Base-by-base conservation (phyloP, 1,140 invertebrate genomes). In the Macrostomum lignano region DNA sequence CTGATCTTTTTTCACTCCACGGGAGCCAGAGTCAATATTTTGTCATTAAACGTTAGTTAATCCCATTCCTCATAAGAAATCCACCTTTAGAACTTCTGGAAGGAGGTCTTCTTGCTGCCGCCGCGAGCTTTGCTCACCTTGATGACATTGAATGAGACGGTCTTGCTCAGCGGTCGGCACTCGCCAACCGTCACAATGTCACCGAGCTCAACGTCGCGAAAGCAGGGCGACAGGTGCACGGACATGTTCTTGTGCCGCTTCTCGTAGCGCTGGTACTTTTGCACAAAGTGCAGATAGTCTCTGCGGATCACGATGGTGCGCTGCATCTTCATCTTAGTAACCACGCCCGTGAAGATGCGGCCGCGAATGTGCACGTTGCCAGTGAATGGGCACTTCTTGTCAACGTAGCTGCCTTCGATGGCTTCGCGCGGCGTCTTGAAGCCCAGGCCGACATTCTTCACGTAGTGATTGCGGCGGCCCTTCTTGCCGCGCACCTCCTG, bases 311-410 rank as follows among this genome's bases (percentile, higher is more conserved):
- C 84, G 46, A 94, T 93, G 10, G 91, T 98, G 22, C 82, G 62
- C 52, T 91, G 78, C 91, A 98, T 98, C 60, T 98, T 98, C 67
- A 79, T 73, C 61, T 96, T 98, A 42, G 74, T 70, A 0, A 98
- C 84, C 13, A 82, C 72, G 10, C 86, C 91, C 25, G 77, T 82
- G 15, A 98, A 63, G 48, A 98, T 94, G 37, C 86, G 73, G 10
- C 91, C 88, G 60, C 91, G 69, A 47, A 98, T 96, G 21, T 75
- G 76, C 5, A 96, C 78, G 62, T 94, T 81, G 22, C 88, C 86
- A 42, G 88, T 96, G 65, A 94, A 98, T 13, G 88, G 91, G 47
- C 91, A 98, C 59, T 98, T 98, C 63, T 94, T 96, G 64, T 98
- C 91, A 50, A 98, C 93, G 65, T 96, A 98, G 13, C 72, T 77